A percentile compares a stretch with the other conserved stretches of the same genome.
These are phyloP conservation scores for Aspidiotus rigidus DNA, from an alignment of 2,888 invertebrate species.

Conservation along the genomic window DNA sequence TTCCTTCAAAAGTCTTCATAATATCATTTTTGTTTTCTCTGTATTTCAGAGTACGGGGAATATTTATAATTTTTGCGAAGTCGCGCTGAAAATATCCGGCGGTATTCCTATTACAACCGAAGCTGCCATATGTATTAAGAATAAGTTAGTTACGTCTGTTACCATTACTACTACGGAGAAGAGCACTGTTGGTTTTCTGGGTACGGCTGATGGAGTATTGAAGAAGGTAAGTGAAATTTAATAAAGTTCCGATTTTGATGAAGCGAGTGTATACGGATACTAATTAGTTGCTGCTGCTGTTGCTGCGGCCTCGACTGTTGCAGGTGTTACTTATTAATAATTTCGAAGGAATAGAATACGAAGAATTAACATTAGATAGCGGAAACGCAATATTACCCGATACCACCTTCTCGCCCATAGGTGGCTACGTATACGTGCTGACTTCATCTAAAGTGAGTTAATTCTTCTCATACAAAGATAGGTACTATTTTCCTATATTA, in stretches of 20 bases:
- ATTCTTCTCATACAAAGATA: background rate
- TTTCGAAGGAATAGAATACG: slow-evolving; percentile 67
- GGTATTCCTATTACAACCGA: slow-evolving; percentile 70
- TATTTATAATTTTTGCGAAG: slow-evolving; percentile 84
- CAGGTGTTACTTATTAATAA: slow-evolving; percentile 50
- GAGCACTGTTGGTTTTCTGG: slow-evolving; percentile 89
- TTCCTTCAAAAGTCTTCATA: no score
- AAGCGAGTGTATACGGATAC: no score
- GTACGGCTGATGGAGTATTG: slow-evolving; percentile 72
- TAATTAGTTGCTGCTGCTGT: no score
- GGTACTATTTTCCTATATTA: no score
- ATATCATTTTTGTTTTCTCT: slow-evolving; percentile 31
- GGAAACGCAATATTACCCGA: slow-evolving; percentile 75
- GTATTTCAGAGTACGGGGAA: slow-evolving; percentile 64
- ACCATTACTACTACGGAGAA: slow-evolving; percentile 79
- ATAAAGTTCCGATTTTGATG: slow-evolving; percentile 5
- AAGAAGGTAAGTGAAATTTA: slow-evolving; percentile 59
- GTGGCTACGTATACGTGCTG: slow-evolving; percentile 75
- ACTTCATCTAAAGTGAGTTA: slow-evolving; percentile 59
- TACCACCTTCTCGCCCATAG: slow-evolving; percentile 71
- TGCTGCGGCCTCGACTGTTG: background rate
- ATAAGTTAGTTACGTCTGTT: slow-evolving; percentile 72
- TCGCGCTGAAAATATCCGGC: slow-evolving; percentile 84
- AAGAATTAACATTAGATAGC: slow-evolving; percentile 70
- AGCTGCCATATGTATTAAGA: slow-evolving; percentile 67